A percentile compares a stretch with the other conserved stretches of the same genome.
These are phyloP conservation scores for Theonella swinhoei DNA, from an alignment of 37 sponge, comb jelly and placozoan species.

Conservation along the genomic window DNA sequence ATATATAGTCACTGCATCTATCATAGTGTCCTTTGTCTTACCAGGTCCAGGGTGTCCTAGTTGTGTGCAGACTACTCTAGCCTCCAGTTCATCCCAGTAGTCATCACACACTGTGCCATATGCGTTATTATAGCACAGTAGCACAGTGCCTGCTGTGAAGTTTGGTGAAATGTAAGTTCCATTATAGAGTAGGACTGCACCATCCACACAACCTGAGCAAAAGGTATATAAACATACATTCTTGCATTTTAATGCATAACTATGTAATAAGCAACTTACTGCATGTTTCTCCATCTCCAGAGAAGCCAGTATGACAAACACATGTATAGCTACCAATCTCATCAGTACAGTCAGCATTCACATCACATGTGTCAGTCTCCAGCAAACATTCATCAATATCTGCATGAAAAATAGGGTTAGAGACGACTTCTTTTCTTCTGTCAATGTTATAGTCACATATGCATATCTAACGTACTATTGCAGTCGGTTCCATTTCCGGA, in stretches of 20 bases:
- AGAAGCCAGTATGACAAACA: neutral
- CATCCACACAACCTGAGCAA: neutral
- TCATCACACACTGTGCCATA: conserved; percentile 22
- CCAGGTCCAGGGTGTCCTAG: neutral
- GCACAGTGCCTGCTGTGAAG: conserved; percentile 5
- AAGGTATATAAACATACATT: neutral
- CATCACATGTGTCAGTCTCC: neutral
- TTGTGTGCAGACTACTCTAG: conserved; percentile 9
- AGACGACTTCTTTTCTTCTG: too few species aligned
- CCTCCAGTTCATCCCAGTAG: conserved; percentile 24
- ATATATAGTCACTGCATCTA: too few species aligned
- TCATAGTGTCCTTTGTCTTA: too few species aligned
- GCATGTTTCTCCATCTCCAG: neutral
- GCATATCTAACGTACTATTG: neutral
- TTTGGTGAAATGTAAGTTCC: neutral
- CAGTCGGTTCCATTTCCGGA: neutral
- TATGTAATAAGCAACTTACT: neutral
- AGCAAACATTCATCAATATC: neutral
- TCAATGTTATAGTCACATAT: neutral
- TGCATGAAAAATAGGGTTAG: neutral
- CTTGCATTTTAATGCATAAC: neutral
- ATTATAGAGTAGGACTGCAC: neutral
- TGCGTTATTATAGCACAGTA: neutral
- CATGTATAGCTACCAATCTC: neutral
- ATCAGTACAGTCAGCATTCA: neutral